Percentiles rank a stretch among this genome's conserved stretches.
phyloP scores from a whole-genome alignment of 2,797 vertebrate genomes.

The Gambusia yucatana region DNA sequence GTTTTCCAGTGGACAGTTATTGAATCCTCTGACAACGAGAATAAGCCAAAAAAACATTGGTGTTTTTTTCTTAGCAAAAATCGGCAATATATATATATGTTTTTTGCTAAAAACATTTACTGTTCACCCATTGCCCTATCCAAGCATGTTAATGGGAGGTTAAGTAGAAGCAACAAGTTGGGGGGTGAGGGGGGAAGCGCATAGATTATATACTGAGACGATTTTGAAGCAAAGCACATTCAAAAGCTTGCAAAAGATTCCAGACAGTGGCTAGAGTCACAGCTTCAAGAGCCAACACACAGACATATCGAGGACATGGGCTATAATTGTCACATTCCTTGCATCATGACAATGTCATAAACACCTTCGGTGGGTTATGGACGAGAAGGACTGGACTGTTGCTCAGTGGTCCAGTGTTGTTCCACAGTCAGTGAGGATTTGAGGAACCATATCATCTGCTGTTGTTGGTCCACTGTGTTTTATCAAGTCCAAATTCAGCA shows the following conservation, averaged over 20 bases:
- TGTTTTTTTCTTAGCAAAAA: too few relatives aligned
- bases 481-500: background rate
- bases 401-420: background rate
- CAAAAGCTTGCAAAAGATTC: background rate
- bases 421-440: background rate
- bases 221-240: background rate
- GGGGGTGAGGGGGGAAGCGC: too few relatives aligned
- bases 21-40: background rate
- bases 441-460: background rate
- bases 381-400: background rate
- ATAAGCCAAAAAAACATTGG: background rate
- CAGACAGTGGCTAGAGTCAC: background rate
- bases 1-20: background rate
- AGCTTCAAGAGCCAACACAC: background rate
- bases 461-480: too few relatives aligned
- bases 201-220: too few relatives aligned
- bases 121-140: background rate
- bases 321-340: background rate
- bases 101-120: background rate
- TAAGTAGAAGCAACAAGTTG: too few relatives aligned
- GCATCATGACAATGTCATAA: background rate
- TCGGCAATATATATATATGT: too few relatives aligned
- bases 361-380: background rate
- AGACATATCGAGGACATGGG: background rate
- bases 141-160: background rate